A percentile compares a stretch with the other conserved stretches of the same genome.
These are phyloP conservation scores for Stenopsyche tienmushanensis DNA, from an alignment of 1,140 invertebrate species.

Conservation along the genomic window DNA sequence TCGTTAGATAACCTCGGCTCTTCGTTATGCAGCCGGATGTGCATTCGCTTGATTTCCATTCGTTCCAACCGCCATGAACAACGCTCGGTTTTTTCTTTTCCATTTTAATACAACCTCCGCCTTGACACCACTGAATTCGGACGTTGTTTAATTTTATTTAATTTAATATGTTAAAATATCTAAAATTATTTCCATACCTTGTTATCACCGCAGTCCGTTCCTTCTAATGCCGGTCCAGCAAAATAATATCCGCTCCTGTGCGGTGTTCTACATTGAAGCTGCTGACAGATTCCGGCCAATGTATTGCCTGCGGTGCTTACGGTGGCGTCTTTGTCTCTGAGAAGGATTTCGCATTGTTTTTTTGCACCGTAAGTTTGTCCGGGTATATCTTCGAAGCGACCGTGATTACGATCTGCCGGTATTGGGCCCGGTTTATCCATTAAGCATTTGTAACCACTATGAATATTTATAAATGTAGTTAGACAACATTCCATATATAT, in stretches of 20 bases:
- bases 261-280: slow-evolving; percentile 70
- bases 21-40: slow-evolving; percentile 67
- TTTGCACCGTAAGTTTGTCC: slow-evolving; percentile 69
- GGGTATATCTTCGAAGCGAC: slow-evolving; percentile 61
- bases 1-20: slow-evolving; percentile 58
- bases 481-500: no score
- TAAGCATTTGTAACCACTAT: slow-evolving; percentile 64
- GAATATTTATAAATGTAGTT: slow-evolving; percentile 34
- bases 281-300: slow-evolving; percentile 60
- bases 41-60: slow-evolving; percentile 63
- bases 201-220: slow-evolving; percentile 72
- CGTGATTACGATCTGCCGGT: slow-evolving; percentile 56
- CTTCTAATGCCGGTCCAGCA: slow-evolving; percentile 76
- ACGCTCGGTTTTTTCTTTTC: slow-evolving; percentile 42
- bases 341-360: slow-evolving; percentile 66
- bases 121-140: slow-evolving; percentile 61
- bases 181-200: slow-evolving; percentile 55
- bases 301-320: slow-evolving; percentile 48
- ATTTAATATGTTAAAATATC: not conserved
- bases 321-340: slow-evolving; percentile 62
- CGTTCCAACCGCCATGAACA: slow-evolving; percentile 61
- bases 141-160: slow-evolving; percentile 3
- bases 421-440: slow-evolving; percentile 54
- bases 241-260: slow-evolving; percentile 71
- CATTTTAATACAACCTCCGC: slow-evolving; percentile 60